A percentile compares a stretch with the other conserved stretches of the same genome.
phyloP scores from a whole-genome alignment of 2,113 vertebrate genomes.

The Paradisaea rubra region DNA sequence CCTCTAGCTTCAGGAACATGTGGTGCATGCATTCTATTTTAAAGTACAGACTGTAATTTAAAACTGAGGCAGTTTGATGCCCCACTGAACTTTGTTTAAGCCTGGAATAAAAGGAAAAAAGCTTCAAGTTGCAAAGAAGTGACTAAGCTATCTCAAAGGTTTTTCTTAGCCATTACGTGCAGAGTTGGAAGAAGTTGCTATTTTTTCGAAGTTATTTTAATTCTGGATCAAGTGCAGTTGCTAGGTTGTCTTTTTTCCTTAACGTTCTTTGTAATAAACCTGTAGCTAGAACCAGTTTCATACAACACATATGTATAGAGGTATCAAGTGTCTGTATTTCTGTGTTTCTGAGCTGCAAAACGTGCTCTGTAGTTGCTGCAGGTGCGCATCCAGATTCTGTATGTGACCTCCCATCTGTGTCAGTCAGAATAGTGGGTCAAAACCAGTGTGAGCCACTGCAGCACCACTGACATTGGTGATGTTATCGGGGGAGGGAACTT shows the following conservation, averaged over 20 bases:
- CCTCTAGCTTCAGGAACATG: slow-evolving; percentile 76
- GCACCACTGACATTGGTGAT: background rate
- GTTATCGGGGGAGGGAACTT: background rate
- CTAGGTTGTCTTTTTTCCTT: background rate
- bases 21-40: slow-evolving; percentile 81
- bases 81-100: slow-evolving; percentile 86
- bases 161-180: slow-evolving; percentile 48
- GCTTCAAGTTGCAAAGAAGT: slow-evolving; percentile 70
- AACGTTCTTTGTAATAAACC: background rate
- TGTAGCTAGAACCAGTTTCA: background rate
- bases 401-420: background rate
- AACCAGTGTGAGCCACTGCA: background rate
- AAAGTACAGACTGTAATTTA: slow-evolving; percentile 82
- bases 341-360: background rate
- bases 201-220: background rate
- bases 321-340: background rate
- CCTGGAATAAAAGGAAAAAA: slow-evolving; percentile 73
- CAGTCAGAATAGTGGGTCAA: background rate
- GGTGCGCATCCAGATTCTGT: background rate
- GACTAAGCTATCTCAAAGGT: slow-evolving; percentile 68
- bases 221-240: background rate
- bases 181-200: slow-evolving; percentile 12
- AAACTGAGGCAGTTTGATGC: slow-evolving; percentile 79
- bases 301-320: too few species aligned
- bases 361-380: background rate